Percentiles rank a stretch among this genome's conserved stretches.
These are phyloP conservation scores for Blastobasis adustella DNA, from an alignment of 2,888 invertebrate species.

Conservation along the genomic window DNA sequence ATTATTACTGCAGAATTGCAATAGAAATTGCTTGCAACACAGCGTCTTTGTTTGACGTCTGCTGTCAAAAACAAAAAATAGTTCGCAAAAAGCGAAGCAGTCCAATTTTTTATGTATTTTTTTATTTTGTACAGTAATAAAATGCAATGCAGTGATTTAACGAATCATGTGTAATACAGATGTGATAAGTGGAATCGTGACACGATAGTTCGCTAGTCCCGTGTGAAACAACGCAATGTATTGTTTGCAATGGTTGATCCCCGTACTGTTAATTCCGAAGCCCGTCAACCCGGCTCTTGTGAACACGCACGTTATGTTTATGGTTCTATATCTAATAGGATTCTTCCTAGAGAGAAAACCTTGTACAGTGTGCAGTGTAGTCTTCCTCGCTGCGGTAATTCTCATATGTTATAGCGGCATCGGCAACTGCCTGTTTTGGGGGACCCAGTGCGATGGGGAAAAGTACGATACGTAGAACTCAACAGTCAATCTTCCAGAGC, in stretches of 20 bases:
- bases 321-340: constrained; percentile 95
- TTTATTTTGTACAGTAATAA: neutral
- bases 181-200: neutral
- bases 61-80: no score
- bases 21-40: no score
- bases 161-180: constrained; percentile 34
- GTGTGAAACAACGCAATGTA: constrained; percentile 79
- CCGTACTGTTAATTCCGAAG: constrained; percentile 97
- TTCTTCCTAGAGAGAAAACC: constrained; percentile 97
- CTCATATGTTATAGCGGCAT: constrained; percentile 97
- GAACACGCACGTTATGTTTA: constrained; percentile 98
- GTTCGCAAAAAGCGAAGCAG: no score
- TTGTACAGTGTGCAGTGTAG: constrained; percentile 96
- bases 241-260: constrained; percentile 97
- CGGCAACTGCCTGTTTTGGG: constrained; percentile 96
- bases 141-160: constrained; percentile 33
- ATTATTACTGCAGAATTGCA: no score
- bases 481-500: constrained; percentile 29
- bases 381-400: constrained; percentile 94
- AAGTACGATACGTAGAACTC: constrained; percentile 68
- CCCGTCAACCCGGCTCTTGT: constrained; percentile 96
- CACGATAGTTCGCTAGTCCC: constrained; percentile 24
- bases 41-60: no score
- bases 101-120: no score
- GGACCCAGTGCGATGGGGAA: constrained; percentile 82